Percentiles rank a stretch among this genome's conserved stretches.
Evolutionary conservation across 53 echinoderm and acorn worm genomes (phyloP).

Genomic region (Holothuria leucospilota): DNA sequence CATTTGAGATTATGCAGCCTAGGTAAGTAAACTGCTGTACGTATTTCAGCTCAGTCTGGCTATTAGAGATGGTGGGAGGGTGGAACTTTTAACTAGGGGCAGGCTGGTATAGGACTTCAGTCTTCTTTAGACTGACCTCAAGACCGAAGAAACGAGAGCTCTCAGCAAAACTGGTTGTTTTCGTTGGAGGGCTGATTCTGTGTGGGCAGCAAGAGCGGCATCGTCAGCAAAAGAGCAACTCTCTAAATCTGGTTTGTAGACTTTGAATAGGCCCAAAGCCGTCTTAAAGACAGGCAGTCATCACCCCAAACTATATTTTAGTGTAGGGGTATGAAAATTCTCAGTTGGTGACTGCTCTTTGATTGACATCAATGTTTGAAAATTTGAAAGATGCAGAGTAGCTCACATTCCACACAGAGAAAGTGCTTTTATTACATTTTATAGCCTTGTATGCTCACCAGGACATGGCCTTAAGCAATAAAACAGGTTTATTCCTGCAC

Average conservation of each 20-base stretch:
- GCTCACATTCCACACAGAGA: too few species aligned
- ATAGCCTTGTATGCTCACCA: too few species aligned
- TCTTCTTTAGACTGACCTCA: constrained; percentile 33
- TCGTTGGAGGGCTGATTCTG: constrained; percentile 29
- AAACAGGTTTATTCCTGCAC: too few species aligned
- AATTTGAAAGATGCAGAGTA: too few species aligned
- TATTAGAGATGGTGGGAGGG: not conserved
- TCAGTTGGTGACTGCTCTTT: too few species aligned
- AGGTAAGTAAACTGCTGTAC: constrained; percentile 56
- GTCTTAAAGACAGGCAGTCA: too few species aligned
- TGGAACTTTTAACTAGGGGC: constrained; percentile 38
- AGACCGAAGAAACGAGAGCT: constrained; percentile 8
- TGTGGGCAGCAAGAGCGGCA: constrained; percentile 40
- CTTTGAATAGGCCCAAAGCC: constrained; percentile 43
- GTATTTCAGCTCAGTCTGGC: constrained; percentile 25
- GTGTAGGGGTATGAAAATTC: too few species aligned
- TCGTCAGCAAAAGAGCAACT: constrained; percentile 40
- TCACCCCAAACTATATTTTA: too few species aligned
- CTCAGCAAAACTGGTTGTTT: constrained; percentile 15
- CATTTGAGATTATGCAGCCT: constrained; percentile 50
- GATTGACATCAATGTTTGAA: too few species aligned
- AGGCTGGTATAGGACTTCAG: constrained; percentile 39
- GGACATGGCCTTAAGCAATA: too few species aligned
- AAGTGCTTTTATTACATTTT: too few species aligned
- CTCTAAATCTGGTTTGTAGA: constrained; percentile 22